Evolutionary conservation across 2,888 invertebrate genomes (phyloP), one percentile per base, ranked within the genome.

Genomic region (Rotaria socialis): DNA sequence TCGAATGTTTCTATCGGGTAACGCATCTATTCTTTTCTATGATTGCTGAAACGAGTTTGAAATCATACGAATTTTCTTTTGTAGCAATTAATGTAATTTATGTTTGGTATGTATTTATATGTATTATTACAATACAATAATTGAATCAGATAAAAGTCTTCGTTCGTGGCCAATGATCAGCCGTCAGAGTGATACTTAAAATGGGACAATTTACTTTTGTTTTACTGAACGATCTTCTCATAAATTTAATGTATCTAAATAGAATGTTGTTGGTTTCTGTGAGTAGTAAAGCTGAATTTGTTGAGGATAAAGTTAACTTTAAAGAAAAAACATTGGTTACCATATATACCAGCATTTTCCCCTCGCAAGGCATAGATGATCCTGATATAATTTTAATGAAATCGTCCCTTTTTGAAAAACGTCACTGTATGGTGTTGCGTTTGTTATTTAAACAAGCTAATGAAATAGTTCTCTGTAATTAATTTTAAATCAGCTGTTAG

Each of bases 231-330:
- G 47, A 47, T n/a, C 47, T 47, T 80, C 80, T 4, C 80, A 4
- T 8, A 80, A 47, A 47, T 24, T 80, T 6, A 80, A 80, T 47
- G n/a, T 80, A 8, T 80, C 24, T n/a, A 3, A n/a, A 43, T n/a
- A 47, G 47, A 47, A 43, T 47, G n/a, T 47, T 16, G 0, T 80
- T 47, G 22, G 47, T 80, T n/a, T 80, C 80, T 1, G 24, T 80
- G 8, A 43, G 41, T 24, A 43, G 75, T 43, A 19, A 43, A 75
- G 43, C 75, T 11, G 75, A 75, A 43, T 24, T 75, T 41, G 5
- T 80, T 80, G 80, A 80, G 4, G 80, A 80, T 47, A 80, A 80
- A 80, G n/a, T 0, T 22, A 80, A 80, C 47, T 11, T 80, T 50
- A 11, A 11, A 50, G 4, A 50, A 50, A 35, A 5, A 41, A 43